A percentile compares a stretch with the other conserved stretches of the same genome.
Evolutionary conservation across 2,113 vertebrate genomes (phyloP).

Genomic region (Amia ocellicauda): DNA sequence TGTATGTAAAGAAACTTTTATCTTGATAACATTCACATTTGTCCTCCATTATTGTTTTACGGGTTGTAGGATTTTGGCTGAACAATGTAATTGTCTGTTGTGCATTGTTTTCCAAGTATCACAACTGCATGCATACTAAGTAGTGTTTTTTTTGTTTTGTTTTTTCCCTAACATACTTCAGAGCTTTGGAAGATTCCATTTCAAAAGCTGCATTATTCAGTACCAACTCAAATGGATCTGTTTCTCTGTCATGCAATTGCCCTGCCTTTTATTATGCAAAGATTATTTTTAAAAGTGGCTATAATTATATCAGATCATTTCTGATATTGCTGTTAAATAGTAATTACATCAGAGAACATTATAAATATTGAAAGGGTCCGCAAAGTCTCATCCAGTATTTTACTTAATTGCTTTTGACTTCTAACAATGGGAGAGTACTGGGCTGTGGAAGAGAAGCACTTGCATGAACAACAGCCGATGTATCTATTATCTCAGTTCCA

Average conservation of each 20-base stretch:
- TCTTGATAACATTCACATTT: too few relatives aligned
- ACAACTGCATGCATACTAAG: slow-evolving; percentile 3
- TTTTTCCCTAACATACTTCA: slow-evolving; percentile 19
- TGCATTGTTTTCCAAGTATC: not conserved
- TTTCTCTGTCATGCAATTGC: slow-evolving; percentile 41
- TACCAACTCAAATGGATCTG: slow-evolving; percentile 30
- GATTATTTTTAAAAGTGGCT: slow-evolving; percentile 56
- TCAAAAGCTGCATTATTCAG: slow-evolving; percentile 24
- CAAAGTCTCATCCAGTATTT: slow-evolving; percentile 74
- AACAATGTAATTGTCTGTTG: not conserved
- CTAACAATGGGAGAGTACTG: slow-evolving; percentile 87
- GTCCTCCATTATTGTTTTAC: too few relatives aligned
- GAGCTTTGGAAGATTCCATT: slow-evolving; percentile 9
- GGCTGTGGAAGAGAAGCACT: slow-evolving; percentile 79
- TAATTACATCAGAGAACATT: slow-evolving; percentile 58
- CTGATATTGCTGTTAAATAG: slow-evolving; percentile 63
- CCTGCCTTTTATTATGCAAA: slow-evolving; percentile 40
- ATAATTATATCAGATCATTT: slow-evolving; percentile 65
- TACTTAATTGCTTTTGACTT: slow-evolving; percentile 92
- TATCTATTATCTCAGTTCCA: slow-evolving; percentile 90
- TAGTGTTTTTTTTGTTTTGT: slow-evolving; percentile 22
- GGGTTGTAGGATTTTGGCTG: too few relatives aligned
- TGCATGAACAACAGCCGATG: slow-evolving; percentile 73
- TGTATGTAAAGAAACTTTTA: too few relatives aligned
- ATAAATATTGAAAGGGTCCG: slow-evolving; percentile 77